Evolutionary conservation across 1,140 invertebrate genomes (phyloP).

Genomic region (Meloidogyne hapla): DNA sequence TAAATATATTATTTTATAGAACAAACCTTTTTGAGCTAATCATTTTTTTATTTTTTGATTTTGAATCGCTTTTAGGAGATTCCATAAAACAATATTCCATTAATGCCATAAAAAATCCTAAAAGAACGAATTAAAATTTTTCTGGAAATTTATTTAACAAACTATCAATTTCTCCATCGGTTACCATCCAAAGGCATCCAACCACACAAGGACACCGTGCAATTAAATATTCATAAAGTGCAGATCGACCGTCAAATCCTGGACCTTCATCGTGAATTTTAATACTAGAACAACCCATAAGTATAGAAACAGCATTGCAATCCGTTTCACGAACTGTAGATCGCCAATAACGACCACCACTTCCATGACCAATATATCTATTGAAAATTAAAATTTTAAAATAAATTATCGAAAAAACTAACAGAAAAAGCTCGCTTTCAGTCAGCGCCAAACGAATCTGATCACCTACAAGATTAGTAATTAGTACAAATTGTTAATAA

Average conservation of each 20-base stretch:
- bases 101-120: conserved; percentile 50
- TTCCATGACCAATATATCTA: conserved; percentile 58
- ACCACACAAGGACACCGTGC: conserved; percentile 53
- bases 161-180: conserved; percentile 53
- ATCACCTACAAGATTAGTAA: neutral
- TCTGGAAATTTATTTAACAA: neutral
- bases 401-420: conserved; percentile 32
- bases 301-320: conserved; percentile 52
- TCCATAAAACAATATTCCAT: conserved; percentile 40
- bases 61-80: conserved; percentile 16
- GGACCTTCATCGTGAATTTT: conserved; percentile 46
- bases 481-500: no score
- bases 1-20: neutral
- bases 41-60: neutral
- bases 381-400: conserved; percentile 12
- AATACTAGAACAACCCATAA: conserved; percentile 60
- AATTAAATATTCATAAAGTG: conserved; percentile 54
- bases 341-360: conserved; percentile 45
- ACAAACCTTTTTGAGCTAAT: neutral
- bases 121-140: conserved; percentile 6
- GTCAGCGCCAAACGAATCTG: conserved; percentile 40
- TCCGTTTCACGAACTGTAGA: conserved; percentile 35
- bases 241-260: conserved; percentile 48
- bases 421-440: conserved; percentile 54
- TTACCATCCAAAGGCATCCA: conserved; percentile 60